Percentiles rank a stretch among this genome's conserved stretches.
Evolutionary conservation across 2,113 vertebrate genomes (phyloP).

Genomic region (Dendropsophus ebraccatus): DNA sequence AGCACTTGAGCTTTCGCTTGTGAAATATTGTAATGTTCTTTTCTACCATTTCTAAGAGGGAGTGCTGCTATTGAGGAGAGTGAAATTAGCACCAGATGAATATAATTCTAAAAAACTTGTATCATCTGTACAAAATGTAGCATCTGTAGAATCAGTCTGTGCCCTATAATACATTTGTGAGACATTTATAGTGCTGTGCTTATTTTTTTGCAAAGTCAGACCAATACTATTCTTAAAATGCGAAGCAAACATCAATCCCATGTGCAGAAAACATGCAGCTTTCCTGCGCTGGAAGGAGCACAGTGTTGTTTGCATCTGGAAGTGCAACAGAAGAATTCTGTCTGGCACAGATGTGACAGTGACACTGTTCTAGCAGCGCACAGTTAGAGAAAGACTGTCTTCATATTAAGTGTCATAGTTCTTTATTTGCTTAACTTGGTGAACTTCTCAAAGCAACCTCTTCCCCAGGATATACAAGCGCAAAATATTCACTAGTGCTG

Average conservation of each 20-base stretch:
- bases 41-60: too few species aligned
- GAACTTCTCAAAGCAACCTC: not conserved
- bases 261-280: not conserved
- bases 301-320: constrained; percentile 20
- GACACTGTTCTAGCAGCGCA: not conserved
- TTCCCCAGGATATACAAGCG: not conserved
- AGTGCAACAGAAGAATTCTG: constrained; percentile 1
- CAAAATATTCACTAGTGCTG: not conserved
- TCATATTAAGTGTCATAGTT: constrained; percentile 9
- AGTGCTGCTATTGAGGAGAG: too few species aligned
- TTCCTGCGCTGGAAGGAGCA: not conserved
- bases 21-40: too few species aligned
- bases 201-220: not conserved
- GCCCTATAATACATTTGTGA: not conserved
- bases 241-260: not conserved
- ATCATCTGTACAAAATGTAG: too few species aligned
- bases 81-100: too few species aligned
- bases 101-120: too few species aligned
- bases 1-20: too few species aligned
- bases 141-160: not conserved
- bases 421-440: constrained; percentile 35
- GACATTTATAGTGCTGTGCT: not conserved
- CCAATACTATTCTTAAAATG: constrained; percentile 5
- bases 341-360: constrained; percentile 16
- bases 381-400: constrained; percentile 14